Base-by-base conservation (phyloP, 2,113 vertebrate species). In the Platichthys flesus region DNA sequence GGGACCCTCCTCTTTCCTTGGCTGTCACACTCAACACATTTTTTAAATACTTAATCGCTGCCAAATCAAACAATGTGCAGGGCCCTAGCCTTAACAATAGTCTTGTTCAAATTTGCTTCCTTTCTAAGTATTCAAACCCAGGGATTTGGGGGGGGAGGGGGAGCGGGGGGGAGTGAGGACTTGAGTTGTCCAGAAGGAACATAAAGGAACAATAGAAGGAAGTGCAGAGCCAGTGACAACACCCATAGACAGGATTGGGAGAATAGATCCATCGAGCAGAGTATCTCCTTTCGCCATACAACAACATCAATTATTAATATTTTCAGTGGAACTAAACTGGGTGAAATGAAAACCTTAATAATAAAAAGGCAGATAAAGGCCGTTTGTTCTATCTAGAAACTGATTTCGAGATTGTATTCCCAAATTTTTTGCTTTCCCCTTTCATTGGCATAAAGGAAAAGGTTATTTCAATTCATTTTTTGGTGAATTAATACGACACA, bases 191-290 rank as follows among this genome's bases (percentile, higher is more conserved):
- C 40, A 63, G 70, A 9, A 87, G 67, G 74, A 89, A 80, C 67
- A 35, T 76, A 56, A 61, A 74, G 56, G 60, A 76, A 90, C 88
- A 91, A 89, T 79, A 42, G 80, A 62, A 85, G 85, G 88, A 92
- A 89, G 76, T 31, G 31, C 31, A 31, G 31, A 31, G 31, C 31
- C 31, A 7, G 31, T 35, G 87, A 90, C 88, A 87, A 89, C 87
- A 85, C 85, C 90, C 84, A 68, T 0, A 85, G 74, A 84, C 83
- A 59, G 49, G 37, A 45, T 5, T 62, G 20, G 51, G 37, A 58
- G 40, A 68, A 56, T 45, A 57, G 18, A 80, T 71, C 66, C 74
- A 68, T 49, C 61, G 7, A 55, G 74, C 37, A n/a, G 24, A 74
- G 24, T 68, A 67, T 80, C 71, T 78, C n/a, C 42, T 71, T 26